These are phyloP conservation scores for Perodicticus potto DNA, from an alignment of 2,797 vertebrate species.

Conservation along the genomic window DNA sequence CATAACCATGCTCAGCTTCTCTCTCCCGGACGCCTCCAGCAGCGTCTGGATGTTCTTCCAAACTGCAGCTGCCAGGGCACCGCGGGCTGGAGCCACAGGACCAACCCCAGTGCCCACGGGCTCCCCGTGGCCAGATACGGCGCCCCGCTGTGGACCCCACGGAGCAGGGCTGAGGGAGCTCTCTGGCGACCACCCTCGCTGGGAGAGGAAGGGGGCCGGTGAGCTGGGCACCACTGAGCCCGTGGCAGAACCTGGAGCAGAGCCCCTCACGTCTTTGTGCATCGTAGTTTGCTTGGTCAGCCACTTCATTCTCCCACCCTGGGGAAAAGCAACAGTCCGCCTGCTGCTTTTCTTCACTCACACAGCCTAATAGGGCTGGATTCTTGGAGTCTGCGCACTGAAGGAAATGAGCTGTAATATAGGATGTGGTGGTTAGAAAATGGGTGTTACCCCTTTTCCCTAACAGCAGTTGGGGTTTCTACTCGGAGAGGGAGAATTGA, in stretches of 20 bases:
- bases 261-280: neutral
- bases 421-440: neutral
- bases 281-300: neutral
- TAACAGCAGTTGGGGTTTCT: too few species aligned
- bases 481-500: too few species aligned
- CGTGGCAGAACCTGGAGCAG: conserved; percentile 65
- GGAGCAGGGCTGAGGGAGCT: conserved; percentile 49
- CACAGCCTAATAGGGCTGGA: neutral
- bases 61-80: conserved; percentile 93
- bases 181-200: conserved; percentile 60
- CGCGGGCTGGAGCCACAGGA: conserved; percentile 83
- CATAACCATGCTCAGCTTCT: conserved; percentile 98
- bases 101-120: conserved; percentile 67
- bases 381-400: neutral
- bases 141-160: conserved; percentile 51
- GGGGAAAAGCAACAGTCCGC: neutral
- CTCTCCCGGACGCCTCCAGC: conserved; percentile 97
- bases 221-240: conserved; percentile 29
- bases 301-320: neutral
- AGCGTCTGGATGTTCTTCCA: conserved; percentile 93
- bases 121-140: conserved; percentile 34
- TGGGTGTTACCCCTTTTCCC: too few species aligned
- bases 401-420: neutral
- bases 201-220: neutral
- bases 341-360: neutral